phyloP scores from a whole-genome alignment of 2,888 invertebrate genomes.

The Catotricha subobsoleta region DNA sequence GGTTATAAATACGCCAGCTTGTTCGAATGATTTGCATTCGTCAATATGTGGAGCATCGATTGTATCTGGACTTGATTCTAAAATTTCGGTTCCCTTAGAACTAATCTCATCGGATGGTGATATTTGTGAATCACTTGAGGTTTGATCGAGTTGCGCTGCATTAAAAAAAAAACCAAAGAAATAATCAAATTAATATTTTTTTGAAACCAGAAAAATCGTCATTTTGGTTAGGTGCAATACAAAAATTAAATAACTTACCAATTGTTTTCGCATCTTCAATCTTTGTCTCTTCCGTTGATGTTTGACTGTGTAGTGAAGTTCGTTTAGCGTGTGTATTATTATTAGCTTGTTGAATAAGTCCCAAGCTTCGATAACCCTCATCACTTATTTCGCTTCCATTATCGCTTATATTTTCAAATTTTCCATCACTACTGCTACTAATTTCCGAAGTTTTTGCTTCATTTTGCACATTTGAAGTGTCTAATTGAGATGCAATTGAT shows the following conservation, averaged over 20 bases:
- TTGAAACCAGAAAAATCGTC: background rate
- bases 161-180: constrained; percentile 12
- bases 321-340: constrained; percentile 33
- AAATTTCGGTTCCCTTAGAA: constrained; percentile 17
- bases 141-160: constrained; percentile 46
- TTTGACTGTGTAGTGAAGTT: constrained; percentile 51
- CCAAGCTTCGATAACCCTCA: constrained; percentile 67
- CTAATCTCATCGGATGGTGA: constrained; percentile 27
- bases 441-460: constrained; percentile 2
- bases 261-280: constrained; percentile 1
- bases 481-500: background rate
- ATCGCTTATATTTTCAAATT: constrained; percentile 48
- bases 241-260: background rate
- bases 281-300: constrained; percentile 54
- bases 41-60: constrained; percentile 6
- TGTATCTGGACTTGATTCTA: constrained; percentile 14
- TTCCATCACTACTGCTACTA: constrained; percentile 13
- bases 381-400: constrained; percentile 72
- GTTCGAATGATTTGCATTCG: constrained; percentile 20
- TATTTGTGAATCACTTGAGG: constrained; percentile 27
- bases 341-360: constrained; percentile 39
- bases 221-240: background rate
- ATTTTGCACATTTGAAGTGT: constrained; percentile 2
- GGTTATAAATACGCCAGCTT: constrained; percentile 26
- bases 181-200: background rate